Base-by-base conservation (phyloP, 92 coral and sea anemone genomes). In the Epizoanthus fatuus region DNA sequence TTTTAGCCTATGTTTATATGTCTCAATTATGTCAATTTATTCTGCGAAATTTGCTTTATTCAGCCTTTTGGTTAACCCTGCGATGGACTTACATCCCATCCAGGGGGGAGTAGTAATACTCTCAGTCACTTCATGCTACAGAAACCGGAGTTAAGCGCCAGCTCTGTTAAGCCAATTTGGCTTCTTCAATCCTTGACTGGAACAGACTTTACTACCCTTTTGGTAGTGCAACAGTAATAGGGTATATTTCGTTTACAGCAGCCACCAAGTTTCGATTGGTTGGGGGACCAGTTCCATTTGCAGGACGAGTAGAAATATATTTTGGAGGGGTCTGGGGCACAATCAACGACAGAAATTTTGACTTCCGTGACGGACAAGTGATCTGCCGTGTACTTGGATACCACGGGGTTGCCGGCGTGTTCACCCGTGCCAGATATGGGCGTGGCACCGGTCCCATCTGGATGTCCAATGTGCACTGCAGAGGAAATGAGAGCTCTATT, bases 311-410 rank as follows among this genome's bases (percentile, higher is more conserved):
- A 5, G 82, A 77, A 58, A 17, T 77, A 19, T 60, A 35, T 4
- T 58, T 20, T 77, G 82, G 68, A 16, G 82, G 69, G 32, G 11
- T 77, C 39, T 77, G 82, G 82, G 82, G 82, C 19, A 77, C 82
- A n/a, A 58, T 77, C 13, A 58, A 58, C 10, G 69, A 77, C 70
- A 77, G 35, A n/a, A 44, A 57, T 16, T 77, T 77, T 17, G 82
- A 77, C 65, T 7, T 45, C 69, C 67, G 82, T n/a, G 82, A 58
- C 1, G 82, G 82, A 10, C 67, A 77, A 39, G 82, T 77, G n/a
- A 59, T 77, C 11, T 77, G 82, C 58, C 82, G 82, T 58, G 17
- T 35, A 39, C 68, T 77, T 38, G 82, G 82, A 4, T 77, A 77
- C 40, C 4, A 14, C 14, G 82, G 82, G 20, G 69, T 77, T 38